Base-by-base conservation (phyloP, 2,888 invertebrate species). In the Polydrusus pterygomalis region DNA sequence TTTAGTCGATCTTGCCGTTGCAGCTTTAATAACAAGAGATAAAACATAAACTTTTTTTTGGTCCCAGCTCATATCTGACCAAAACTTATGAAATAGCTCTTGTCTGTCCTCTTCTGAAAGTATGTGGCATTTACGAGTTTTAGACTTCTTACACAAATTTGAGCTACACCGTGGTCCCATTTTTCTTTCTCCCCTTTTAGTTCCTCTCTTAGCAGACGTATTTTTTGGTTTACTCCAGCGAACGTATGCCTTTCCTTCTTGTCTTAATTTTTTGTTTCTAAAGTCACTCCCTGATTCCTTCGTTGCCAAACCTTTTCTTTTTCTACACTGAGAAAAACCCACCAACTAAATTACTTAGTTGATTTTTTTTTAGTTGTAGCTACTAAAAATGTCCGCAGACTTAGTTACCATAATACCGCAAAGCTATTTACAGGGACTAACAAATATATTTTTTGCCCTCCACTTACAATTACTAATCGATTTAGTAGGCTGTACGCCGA, bases 141-240 rank as follows among this genome's bases (percentile, higher is more conserved):
- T 63, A 3, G 63, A 63, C n/a, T 40, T 63, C 2, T 11, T 2
- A 63, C 40, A 63, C 20, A 63, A 1, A 5, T 40, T 63, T 34
- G 38, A 63, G 15, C 11, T 13, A 40, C 63, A 63, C 10, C 40
- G 15, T 8, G 40, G 18, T 1, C 63, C 63, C 63, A 38, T 63
- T 63, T 63, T 63, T 40, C 40, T 30, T 63, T 63, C 63, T 40
- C 40, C 63, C n/a, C 63, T 63, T 15, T 63, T 3, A 38, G 40
- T 63, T 9, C 63, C 63, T 40, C 45, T 7, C 13, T 63, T 63
- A 9, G 18, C 40, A 1, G 63, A 7, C 7, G 17, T 13, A 38
- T 40, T 40, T 63, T 63, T 40, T 6, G 63, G 63, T 63, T 43
- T 30, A 25, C 62, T 60, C 62, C 62, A 60, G 8, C 40, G 3